These are phyloP conservation scores for Actinia equina DNA, from an alignment of 64 coral and sea anemone genomes.

Conservation along the genomic window DNA sequence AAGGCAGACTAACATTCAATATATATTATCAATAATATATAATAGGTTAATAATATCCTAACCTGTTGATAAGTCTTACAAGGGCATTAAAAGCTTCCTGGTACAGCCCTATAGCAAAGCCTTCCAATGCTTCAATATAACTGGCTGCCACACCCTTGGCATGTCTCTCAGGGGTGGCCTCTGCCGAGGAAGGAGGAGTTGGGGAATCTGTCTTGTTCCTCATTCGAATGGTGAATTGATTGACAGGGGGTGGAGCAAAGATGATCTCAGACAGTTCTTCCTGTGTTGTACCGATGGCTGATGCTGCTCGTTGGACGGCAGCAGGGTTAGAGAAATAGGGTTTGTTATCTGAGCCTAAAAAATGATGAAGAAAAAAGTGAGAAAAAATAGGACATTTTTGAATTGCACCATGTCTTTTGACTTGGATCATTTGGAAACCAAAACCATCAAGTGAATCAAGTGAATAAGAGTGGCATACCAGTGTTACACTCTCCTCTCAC, in stretches of 20 bases:
- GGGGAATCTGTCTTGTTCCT: slow-evolving; percentile 44
- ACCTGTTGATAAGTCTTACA: slow-evolving; percentile 91
- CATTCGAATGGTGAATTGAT: slow-evolving; percentile 85
- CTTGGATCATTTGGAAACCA: too few relatives aligned
- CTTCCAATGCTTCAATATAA: slow-evolving; percentile 87
- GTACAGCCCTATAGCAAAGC: slow-evolving; percentile 91
- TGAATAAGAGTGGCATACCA: too few relatives aligned
- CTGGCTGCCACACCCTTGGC: slow-evolving; percentile 48
- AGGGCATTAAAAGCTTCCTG: slow-evolving; percentile 84
- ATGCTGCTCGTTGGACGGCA: slow-evolving; percentile 79
- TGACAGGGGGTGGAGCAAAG: slow-evolving; percentile 93
- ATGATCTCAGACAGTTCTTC: slow-evolving; percentile 92
- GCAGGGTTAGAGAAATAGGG: slow-evolving; percentile 95
- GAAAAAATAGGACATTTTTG: neutral
- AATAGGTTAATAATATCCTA: neutral
- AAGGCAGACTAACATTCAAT: neutral
- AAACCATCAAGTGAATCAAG: too few relatives aligned
- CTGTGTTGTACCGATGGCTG: slow-evolving; percentile 68
- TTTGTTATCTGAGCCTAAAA: slow-evolving; percentile 87
- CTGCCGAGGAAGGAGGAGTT: slow-evolving; percentile 35
- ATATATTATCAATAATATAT: neutral
- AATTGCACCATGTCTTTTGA: too few relatives aligned
- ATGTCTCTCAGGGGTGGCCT: slow-evolving; percentile 64
- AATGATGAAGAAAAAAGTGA: neutral
- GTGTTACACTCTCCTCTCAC: too few relatives aligned